Percentiles rank a stretch among this genome's conserved stretches.
These are phyloP conservation scores for Cantharis lateralis DNA, from an alignment of 2,888 invertebrate species.

Conservation along the genomic window DNA sequence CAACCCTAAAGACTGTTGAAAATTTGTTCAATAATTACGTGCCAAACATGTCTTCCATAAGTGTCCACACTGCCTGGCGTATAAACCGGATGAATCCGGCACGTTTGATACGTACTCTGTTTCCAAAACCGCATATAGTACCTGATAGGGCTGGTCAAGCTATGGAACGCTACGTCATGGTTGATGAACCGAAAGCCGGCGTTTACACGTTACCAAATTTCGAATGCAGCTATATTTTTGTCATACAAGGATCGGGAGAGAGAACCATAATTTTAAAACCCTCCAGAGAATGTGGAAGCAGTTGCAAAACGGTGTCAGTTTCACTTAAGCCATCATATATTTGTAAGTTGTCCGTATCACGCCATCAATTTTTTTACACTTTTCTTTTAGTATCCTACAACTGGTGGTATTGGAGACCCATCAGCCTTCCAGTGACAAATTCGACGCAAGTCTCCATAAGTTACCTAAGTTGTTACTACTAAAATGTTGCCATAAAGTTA, in stretches of 20 bases:
- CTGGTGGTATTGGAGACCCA: conserved; percentile 83
- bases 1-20: conserved; percentile 38
- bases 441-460: conserved; percentile 66
- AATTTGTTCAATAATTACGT: conserved; percentile 39
- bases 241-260: conserved; percentile 74
- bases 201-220: conserved; percentile 75
- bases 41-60: conserved; percentile 37
- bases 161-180: conserved; percentile 75
- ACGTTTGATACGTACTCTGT: conserved; percentile 70
- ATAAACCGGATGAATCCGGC: conserved; percentile 78
- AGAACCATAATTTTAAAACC: conserved; percentile 75
- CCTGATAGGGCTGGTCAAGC: conserved; percentile 70
- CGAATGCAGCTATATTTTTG: conserved; percentile 80
- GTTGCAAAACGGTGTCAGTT: conserved; percentile 73
- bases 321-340: conserved; percentile 74
- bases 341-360: conserved; percentile 67
- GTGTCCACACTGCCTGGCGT: conserved; percentile 63
- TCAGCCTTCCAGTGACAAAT: conserved; percentile 65
- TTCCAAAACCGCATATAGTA: conserved; percentile 72
- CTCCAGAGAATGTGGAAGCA: conserved; percentile 73
- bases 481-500: background rate
- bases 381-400: conserved; percentile 76
- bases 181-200: conserved; percentile 72
- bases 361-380: background rate
- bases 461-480: conserved; percentile 74